Base-by-base conservation (phyloP, 2,797 vertebrate species). In the Hypotaenidia okinawae region DNA sequence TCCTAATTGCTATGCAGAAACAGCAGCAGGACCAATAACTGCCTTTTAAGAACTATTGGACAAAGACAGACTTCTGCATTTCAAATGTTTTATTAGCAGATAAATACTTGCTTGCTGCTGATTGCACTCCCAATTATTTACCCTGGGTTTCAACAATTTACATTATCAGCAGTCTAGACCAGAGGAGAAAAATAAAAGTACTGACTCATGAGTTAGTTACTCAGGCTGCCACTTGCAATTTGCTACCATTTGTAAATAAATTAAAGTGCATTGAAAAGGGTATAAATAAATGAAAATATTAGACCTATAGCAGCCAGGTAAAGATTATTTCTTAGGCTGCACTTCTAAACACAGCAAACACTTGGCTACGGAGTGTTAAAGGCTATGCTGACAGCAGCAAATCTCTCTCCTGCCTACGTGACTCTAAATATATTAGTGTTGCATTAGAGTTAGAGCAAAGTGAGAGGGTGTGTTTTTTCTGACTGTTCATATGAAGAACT, bases 151-250 rank as follows among this genome's bases (percentile, higher is more conserved):
- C 92, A 94, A 89, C 96, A 88, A 95, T 96, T 93, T 89, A 89
- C 90, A 89, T 93, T 91, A 96, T 95, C 95, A 96, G 94, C 92
- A 96, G 96, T 91, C 96, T 93, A 93, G 90, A 96, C 88, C 70
- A 62, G 77, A 81, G 35, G 58, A 85, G 81, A 70, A 89, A 94
- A 95, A 92, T 69, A 61, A 37, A 95, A 93, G 52, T 70, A 93
- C 93, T 91, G 90, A 91, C 93, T 96, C 96, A 87, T 84, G 52
- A 96, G 77, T 90, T 69, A 84, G 87, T 89, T 94, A 84, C 77
- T 80, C 45, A 77, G 67, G 82, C 61, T 93, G 75, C 66, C 92
- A 84, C 87, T 85, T 90, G 87, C 61, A 95, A 95, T 95, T 93
- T 94, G 84, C 91, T 87, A 84, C 76, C 62, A 35, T 91, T 93